phyloP scores from a whole-genome alignment of 2,113 vertebrate species.

The Turdus rufiventris region DNA sequence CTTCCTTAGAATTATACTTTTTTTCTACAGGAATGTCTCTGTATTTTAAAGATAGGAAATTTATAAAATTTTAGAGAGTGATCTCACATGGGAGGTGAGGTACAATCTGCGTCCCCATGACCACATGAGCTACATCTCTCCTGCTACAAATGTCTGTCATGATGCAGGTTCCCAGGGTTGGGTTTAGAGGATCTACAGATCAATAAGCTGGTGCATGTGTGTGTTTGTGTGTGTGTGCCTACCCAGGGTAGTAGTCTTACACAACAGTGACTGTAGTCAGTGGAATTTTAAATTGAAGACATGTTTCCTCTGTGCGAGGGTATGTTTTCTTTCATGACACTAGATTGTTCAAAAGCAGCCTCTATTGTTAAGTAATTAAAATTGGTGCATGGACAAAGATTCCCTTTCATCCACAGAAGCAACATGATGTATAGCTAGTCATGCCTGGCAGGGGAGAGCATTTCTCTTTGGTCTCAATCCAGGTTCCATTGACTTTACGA shows the following conservation, averaged over 20 bases:
- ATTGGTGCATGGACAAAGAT: background rate
- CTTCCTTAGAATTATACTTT: background rate
- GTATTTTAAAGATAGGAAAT: background rate
- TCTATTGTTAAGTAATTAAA: background rate
- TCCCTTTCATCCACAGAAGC: background rate
- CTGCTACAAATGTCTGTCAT: rapidly evolving
- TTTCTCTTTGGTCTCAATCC: background rate
- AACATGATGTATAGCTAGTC: background rate
- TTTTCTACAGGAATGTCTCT: background rate
- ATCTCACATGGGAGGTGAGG: background rate
- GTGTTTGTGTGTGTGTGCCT: rapidly evolving
- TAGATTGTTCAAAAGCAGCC: background rate
- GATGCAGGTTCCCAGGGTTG: background rate
- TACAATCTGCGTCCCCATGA: background rate
- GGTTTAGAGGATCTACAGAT: background rate
- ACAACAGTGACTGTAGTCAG: background rate
- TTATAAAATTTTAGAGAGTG: background rate
- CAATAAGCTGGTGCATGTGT: background rate
- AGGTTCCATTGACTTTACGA: background rate
- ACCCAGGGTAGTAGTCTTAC: background rate
- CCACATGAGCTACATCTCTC: background rate
- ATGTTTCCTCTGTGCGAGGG: background rate
- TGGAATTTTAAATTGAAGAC: background rate
- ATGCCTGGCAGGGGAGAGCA: background rate
- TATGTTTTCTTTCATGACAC: background rate